phyloP scores from a whole-genome alignment of 2,888 invertebrate species.

The Minunthozetes semirufus region DNA sequence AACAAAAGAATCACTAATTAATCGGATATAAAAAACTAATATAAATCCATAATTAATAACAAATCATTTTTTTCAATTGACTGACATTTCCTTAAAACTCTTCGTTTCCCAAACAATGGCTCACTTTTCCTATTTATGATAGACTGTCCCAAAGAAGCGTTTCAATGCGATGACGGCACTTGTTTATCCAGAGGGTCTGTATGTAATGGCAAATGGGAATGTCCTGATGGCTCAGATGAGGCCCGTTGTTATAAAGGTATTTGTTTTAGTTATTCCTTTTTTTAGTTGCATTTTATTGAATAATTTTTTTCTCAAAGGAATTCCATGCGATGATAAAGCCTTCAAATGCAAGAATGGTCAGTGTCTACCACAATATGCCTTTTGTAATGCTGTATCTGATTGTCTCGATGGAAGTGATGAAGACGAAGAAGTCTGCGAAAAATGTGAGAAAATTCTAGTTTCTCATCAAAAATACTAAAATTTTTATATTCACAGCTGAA shows the following conservation, averaged over 20 bases:
- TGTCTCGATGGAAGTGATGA: conserved; percentile 86
- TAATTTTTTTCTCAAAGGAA: too few relatives aligned
- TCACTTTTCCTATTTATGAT: background rate
- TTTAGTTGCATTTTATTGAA: too few relatives aligned
- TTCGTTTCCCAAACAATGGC: too few relatives aligned
- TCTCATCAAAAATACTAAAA: background rate
- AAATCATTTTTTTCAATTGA: background rate
- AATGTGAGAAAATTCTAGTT: conserved; percentile 38
- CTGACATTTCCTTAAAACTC: background rate
- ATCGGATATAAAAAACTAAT: background rate
- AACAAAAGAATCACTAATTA: background rate
- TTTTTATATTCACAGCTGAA: conserved; percentile 36
- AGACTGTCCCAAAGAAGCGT: conserved; percentile 51
- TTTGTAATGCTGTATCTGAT: conserved; percentile 79
- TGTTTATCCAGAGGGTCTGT: conserved; percentile 72
- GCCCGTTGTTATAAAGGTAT: conserved; percentile 44
- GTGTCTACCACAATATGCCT: conserved; percentile 80
- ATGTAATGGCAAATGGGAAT: conserved; percentile 65
- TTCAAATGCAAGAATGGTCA: conserved; percentile 78
- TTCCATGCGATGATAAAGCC: conserved; percentile 67
- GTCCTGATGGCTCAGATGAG: conserved; percentile 49
- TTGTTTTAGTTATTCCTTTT: background rate
- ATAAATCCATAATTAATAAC: too few relatives aligned
- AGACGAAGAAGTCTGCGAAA: conserved; percentile 63
- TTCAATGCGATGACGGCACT: conserved; percentile 53